These are phyloP conservation scores for Caenorhabditis sulstoni DNA, from an alignment of 2,888 invertebrate species.

Conservation along the genomic window DNA sequence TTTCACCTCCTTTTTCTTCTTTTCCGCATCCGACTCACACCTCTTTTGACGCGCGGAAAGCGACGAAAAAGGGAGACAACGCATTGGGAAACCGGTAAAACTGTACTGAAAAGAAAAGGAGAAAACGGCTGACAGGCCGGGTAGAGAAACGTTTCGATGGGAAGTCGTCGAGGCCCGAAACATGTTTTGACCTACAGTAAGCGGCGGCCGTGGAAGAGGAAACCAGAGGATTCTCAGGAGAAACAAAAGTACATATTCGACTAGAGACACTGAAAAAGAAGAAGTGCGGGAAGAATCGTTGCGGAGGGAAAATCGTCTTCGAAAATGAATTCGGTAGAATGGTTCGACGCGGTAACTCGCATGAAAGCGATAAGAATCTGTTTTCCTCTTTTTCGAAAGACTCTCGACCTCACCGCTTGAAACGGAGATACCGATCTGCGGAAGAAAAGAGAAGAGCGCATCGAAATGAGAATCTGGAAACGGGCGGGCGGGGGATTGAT, in stretches of 20 bases:
- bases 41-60: no score
- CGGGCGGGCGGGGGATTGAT: slow-evolving; percentile 25
- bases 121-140: background rate
- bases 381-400: slow-evolving; percentile 31
- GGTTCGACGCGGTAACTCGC: slow-evolving; percentile 33
- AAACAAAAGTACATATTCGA: no score
- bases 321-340: background rate
- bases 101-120: background rate
- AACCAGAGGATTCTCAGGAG: no score
- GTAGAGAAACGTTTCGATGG: background rate
- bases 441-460: slow-evolving; percentile 19
- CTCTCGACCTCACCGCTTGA: slow-evolving; percentile 54
- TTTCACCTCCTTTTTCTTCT: no score
- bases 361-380: background rate
- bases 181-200: slow-evolving; percentile 1
- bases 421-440: slow-evolving; percentile 53
- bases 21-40: no score
- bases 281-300: no score
- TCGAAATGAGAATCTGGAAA: slow-evolving; percentile 25
- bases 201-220: no score
- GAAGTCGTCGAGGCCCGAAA: background rate
- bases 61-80: no score
- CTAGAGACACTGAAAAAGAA: no score
- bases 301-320: no score
- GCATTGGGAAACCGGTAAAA: no score